Base-by-base conservation (phyloP, 2,888 invertebrate genomes). In the Apoda limacodes region DNA sequence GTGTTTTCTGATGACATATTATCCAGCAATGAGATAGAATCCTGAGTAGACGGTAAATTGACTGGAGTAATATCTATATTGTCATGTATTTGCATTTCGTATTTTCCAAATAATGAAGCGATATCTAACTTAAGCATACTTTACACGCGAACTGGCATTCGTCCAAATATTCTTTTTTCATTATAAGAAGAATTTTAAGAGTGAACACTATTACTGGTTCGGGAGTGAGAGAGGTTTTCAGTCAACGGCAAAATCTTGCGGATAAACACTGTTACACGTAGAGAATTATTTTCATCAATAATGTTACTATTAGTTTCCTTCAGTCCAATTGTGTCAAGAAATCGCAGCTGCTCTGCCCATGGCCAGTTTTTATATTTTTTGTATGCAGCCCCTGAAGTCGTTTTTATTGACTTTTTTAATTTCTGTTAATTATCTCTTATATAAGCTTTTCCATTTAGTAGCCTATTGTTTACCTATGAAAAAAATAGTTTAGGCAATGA, bases 301-400 rank as follows among this genome's bases (percentile, higher is more conserved):
- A 25, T 31, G 20, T 25, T 30, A 30, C 25, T 31, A 17, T 31
- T 26, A 19, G 22, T 31, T 25, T 12, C 11, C 12, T 20, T 26
- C 22, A 17, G 9, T 15, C 7, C 17, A 28, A 26, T 13, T 9
- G 13, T 20, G 13, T 32, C 31, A 25, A 35, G 13, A 35, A 32
- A 34, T 9, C 31, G 26, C 24, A 47, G 15, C n/a, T 36, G 34
- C 12, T 40, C 32, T 4, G 48, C 29, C 47, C 47, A 48, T 1
- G 43, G 48, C 47, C 47, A 48, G 24, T 44, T 35, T 30, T 44
- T 48, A 24, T 48, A 48, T 21, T 48, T 47, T 22, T 44, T 43
- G 25, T 46, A 43, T 20, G 6, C 22, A 17, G 17, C 5, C 7
- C 17, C 17, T 6, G 7, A 17, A 17, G 17, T 7, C 17, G 17